Conservation (phyloP, 2,113 vertebrate genomes). For the Eclectus roratus region DNA sequence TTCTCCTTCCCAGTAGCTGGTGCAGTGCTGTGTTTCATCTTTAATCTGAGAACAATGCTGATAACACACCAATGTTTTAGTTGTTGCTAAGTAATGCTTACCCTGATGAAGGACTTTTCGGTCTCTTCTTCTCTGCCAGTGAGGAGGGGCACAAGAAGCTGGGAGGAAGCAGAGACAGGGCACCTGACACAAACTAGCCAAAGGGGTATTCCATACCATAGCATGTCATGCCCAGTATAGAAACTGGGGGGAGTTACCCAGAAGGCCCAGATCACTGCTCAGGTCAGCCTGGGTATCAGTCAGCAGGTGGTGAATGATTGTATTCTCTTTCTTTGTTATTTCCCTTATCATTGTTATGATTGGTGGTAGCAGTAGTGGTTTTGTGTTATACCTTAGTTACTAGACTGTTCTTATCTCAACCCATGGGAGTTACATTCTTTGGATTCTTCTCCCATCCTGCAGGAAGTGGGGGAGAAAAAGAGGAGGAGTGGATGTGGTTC, state of each 20-base stretch:
- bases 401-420: not conserved
- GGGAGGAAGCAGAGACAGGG: not conserved
- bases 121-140: not conserved
- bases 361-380: not conserved
- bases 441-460: not conserved
- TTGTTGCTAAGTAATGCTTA: not conserved
- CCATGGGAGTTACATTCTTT: not conserved
- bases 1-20: not conserved
- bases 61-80: not conserved
- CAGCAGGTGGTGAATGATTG: not conserved
- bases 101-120: not conserved
- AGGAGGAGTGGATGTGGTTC: not conserved
- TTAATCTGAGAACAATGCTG: not conserved
- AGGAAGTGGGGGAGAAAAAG: not conserved
- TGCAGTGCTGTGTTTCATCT: not conserved
- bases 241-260: not conserved
- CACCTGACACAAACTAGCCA: not conserved
- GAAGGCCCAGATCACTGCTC: not conserved
- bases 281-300: not conserved
- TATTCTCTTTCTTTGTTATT: not conserved
- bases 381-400: not conserved
- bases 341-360: not conserved
- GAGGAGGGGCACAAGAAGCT: not conserved
- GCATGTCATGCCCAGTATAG: not conserved
- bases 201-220: not conserved